Base-by-base conservation (phyloP, 2,888 invertebrate genomes). In the Tenthredo livida region DNA sequence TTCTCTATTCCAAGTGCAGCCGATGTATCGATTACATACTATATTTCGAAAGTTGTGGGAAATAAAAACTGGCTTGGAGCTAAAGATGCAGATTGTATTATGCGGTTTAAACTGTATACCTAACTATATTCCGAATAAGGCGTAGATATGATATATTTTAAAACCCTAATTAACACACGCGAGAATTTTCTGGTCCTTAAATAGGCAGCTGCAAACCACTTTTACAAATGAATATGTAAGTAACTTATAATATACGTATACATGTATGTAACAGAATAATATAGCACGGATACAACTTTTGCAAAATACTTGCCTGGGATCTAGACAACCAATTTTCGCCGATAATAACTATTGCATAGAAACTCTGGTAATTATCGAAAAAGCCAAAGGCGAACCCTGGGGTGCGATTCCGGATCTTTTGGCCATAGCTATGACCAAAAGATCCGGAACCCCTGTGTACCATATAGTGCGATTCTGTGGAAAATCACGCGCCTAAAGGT, bases 141-240 rank as follows among this genome's bases (percentile, higher is more conserved):
- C 67, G 33, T 33, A 33, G 67, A 29, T 29, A 67, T 67, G 67
- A 67, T 33, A 67, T 33, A 67, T 67, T 33, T 15, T 33, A 10
- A 73, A 40, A 21, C 43, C n/a, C 21, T 73, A 73, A 73, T 73
- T 73, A 73, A 43, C 43, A 73, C 43, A 43, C 21, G 72, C 72
- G 43, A 73, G 10, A 73, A 21, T 73, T 43, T 43, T 4, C 21
- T 43, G 6, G 43, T 40, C n/a, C 21, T 40, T 40, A 17, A 73
- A 73, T n/a, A 9, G 15, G 72, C 72, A 73, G 72, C 72, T 73
- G 72, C 72, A 43, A 43, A 43, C 25, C 21, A 73, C 43, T 21
- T 43, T 43, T 40, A 25, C 43, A 43, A 40, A 73, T 43, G 43
- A 21, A 33, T 33, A 33, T 33, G 15, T 65, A 6, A 0, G 33